These are phyloP conservation scores for Cetonia aurata DNA, from an alignment of 2,888 invertebrate genomes.

Conservation along the genomic window DNA sequence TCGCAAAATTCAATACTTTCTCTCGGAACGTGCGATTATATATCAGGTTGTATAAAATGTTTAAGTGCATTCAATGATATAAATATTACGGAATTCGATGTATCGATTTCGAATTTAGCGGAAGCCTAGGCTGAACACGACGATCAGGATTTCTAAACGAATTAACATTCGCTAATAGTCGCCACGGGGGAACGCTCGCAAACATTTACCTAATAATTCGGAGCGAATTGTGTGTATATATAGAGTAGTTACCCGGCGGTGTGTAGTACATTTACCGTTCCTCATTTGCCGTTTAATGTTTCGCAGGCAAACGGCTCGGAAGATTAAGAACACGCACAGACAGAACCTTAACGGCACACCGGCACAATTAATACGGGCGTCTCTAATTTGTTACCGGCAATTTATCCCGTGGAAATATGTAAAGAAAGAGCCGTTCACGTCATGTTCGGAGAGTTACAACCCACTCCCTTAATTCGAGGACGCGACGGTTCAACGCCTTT, in stretches of 20 bases:
- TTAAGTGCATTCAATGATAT: no score
- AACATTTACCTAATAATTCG: conserved; percentile 41
- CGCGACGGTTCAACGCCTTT: neutral
- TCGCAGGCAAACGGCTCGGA: conserved; percentile 52
- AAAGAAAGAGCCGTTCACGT: conserved; percentile 58
- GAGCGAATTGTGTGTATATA: conserved; percentile 6
- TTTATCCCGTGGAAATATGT: conserved; percentile 61
- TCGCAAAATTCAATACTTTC: conserved; percentile 40
- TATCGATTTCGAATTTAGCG: no score
- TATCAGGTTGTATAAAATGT: no score
- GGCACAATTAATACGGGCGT: conserved; percentile 56
- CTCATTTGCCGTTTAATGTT: conserved; percentile 56
- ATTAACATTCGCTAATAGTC: conserved; percentile 20
- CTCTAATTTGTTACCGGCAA: conserved; percentile 62
- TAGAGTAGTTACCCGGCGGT: neutral
- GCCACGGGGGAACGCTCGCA: conserved; percentile 1
- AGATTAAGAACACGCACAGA: conserved; percentile 55
- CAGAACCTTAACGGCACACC: conserved; percentile 51
- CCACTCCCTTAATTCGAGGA: conserved; percentile 2
- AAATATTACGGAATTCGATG: no score
- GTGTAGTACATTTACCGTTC: conserved; percentile 52
- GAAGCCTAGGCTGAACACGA: neutral
- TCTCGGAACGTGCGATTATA: no score
- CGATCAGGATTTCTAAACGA: conserved; percentile 29
- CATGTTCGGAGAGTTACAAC: conserved; percentile 58